phyloP scores from a whole-genome alignment of 2,797 vertebrate species.

The Sebastes iracundus region DNA sequence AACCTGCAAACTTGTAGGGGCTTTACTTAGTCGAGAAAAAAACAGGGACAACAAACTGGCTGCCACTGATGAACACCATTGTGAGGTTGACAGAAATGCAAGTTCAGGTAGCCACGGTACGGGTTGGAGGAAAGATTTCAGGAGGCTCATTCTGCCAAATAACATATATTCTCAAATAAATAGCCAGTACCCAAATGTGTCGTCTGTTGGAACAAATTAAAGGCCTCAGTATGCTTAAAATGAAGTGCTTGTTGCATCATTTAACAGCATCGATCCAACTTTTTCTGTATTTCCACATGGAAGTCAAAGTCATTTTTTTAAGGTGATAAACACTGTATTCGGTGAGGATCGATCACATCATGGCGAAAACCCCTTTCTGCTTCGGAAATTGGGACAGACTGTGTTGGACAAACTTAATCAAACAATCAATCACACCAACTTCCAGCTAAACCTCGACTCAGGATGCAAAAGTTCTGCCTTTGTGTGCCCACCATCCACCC shows the following conservation, averaged over 20 bases:
- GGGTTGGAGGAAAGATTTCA: not conserved
- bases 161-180: not conserved
- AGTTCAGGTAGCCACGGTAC: not conserved
- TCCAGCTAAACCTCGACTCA: not conserved
- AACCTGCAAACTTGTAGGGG: conserved; percentile 4
- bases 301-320: not conserved
- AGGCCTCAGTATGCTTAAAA: not conserved
- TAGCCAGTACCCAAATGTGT: not conserved
- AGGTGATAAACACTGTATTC: not conserved
- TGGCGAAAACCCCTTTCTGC: not conserved
- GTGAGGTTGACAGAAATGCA: not conserved
- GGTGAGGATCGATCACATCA: no score
- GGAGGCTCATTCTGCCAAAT: not conserved
- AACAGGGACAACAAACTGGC: not conserved
- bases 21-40: conserved; percentile 7
- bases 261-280: not conserved
- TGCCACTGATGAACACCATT: not conserved
- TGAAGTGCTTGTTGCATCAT: not conserved
- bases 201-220: not conserved
- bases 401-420: not conserved
- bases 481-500: no score
- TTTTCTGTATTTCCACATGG: not conserved
- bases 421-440: not conserved
- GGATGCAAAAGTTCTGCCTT: not conserved
- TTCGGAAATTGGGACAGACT: not conserved